phyloP scores from a whole-genome alignment of 2,113 vertebrate species.

The Pseudopodoces humilis region DNA sequence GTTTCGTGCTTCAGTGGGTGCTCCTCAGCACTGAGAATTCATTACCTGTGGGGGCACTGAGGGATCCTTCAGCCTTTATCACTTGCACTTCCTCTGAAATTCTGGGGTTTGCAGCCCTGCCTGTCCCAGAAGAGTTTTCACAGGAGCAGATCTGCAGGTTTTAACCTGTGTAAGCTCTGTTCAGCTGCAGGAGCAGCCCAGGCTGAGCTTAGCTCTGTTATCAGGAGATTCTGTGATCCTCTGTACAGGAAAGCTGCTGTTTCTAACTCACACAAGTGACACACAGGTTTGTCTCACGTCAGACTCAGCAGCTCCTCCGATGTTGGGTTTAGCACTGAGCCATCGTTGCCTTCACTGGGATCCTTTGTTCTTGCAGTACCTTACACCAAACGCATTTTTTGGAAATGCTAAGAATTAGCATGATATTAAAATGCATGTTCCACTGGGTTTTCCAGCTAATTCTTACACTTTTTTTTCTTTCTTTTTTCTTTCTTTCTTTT shows the following conservation, averaged over 20 bases:
- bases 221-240: background rate
- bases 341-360: background rate
- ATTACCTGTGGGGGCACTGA: background rate
- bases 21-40: background rate
- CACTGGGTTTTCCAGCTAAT: constrained; percentile 24
- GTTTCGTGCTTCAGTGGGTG: background rate
- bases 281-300: background rate
- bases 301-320: background rate
- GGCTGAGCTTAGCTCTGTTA: background rate
- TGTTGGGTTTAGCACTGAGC: background rate
- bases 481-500: too few species aligned
- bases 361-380: constrained; percentile 23
- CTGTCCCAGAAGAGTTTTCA: background rate
- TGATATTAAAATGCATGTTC: constrained; percentile 52
- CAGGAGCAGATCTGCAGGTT: background rate
- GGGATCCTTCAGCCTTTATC: background rate
- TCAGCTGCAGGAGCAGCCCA: background rate
- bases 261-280: background rate
- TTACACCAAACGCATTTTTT: constrained; percentile 10
- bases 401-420: constrained; percentile 44
- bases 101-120: background rate
- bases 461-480: background rate
- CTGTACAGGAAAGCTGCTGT: background rate
- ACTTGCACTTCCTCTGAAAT: background rate
- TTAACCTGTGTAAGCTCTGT: background rate